phyloP scores from a whole-genome alignment of 2,113 vertebrate genomes.

The crab-eating macaque (Macaca fascicularis) region DNA sequence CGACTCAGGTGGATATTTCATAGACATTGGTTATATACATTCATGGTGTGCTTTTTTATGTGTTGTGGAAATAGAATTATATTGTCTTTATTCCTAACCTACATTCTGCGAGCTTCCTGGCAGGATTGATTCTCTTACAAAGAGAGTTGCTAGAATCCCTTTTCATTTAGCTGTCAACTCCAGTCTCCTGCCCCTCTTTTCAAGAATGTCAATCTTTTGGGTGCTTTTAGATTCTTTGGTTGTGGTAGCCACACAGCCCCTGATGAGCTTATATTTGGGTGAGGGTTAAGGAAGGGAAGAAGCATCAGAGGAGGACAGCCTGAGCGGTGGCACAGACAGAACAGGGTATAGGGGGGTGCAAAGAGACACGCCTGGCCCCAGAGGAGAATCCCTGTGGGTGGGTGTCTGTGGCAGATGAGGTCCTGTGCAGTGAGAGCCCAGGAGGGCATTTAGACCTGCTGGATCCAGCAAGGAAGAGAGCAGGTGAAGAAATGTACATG shows the following conservation, averaged over 20 bases:
- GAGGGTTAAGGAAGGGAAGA: background rate
- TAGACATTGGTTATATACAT: background rate
- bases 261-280: background rate
- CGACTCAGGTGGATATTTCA: background rate
- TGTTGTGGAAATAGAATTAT: fast-evolving
- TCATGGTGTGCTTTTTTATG: background rate
- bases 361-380: background rate
- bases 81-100: fast-evolving
- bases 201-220: background rate
- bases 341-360: fast-evolving
- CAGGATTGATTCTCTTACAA: fast-evolving
- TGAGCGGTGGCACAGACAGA: background rate
- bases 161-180: background rate
- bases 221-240: background rate
- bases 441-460: background rate
- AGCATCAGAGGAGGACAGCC: background rate
- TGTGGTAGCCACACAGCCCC: no score
- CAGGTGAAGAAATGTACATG: fast-evolving
- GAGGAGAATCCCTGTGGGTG: background rate
- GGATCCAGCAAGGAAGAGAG: background rate
- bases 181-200: fast-evolving
- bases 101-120: background rate
- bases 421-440: fast-evolving
- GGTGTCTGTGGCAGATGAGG: background rate
- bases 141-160: fast-evolving